Base-by-base conservation (phyloP, 2,888 invertebrate genomes). In the Fissipunctia ypsillon region DNA sequence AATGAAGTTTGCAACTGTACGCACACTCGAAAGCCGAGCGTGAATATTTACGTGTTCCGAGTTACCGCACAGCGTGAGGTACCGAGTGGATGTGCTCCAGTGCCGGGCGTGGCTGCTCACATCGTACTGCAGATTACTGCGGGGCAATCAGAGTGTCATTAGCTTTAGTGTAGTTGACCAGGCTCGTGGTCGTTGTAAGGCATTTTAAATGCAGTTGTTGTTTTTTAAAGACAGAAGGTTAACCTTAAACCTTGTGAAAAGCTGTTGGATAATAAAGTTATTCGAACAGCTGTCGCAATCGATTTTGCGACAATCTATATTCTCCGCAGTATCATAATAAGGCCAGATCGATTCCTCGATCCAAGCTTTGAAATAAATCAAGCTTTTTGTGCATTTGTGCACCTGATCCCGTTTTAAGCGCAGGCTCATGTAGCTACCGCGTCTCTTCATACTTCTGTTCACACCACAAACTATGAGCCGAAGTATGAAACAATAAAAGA, bases 1-100 rank as follows among this genome's bases (percentile, higher is more conserved):
- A 31, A 41, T 41, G 25, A 7, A 19, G 6, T 5, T 0, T 14
- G 25, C 25, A 31, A 38, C 28, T 66, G 63, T 78, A 78, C 75
- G 2, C 41, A n/a, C 28, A 57, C 54, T 57, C 25, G 31, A n/a
- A 66, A 35, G 41, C 57, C 43, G 50, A 52, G 69, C 71, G 66
- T 73, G 67, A 65, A 85, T 83, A 72, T 80, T 84, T 80, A 80
- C 73, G 80, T 73, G 80, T 69, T 38, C 74, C 52, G 60, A 59
- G 75, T 65, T 76, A 73, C 78, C 19, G 64, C 64, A n/a, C 19
- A 52, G 22, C 57, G 25, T 14, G 59, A 60, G 60, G 56, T 50
- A 22, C 54, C 56, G 31, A 50, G 69, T 57, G n/a, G 41, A 50
- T 45, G 56, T 56, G 78, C 41, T 14, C 31, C 38, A 59, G 45